Conservation (phyloP, 2,113 vertebrate species). For the Hemiscyllium ocellatum region DNA sequence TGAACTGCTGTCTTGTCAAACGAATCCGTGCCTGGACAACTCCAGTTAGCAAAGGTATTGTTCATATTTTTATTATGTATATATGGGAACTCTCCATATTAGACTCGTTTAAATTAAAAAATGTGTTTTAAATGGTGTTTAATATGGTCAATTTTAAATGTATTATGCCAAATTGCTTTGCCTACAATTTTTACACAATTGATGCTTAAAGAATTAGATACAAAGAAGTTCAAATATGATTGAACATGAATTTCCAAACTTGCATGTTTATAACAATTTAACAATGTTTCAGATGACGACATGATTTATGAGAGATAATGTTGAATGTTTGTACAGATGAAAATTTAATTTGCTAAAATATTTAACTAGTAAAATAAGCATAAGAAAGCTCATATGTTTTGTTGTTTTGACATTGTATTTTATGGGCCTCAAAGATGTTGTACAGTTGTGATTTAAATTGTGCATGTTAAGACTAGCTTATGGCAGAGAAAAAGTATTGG, state of each 20-base stretch:
- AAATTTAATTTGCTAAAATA: neutral
- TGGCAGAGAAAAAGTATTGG: neutral
- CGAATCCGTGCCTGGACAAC: constrained; percentile 67
- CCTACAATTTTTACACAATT: neutral
- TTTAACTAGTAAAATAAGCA: neutral
- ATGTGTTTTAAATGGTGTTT: neutral
- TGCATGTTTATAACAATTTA: neutral
- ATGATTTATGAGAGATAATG: neutral
- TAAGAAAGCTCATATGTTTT: neutral
- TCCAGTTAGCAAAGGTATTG: constrained; percentile 62
- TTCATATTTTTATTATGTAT: neutral
- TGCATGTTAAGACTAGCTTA: too few relatives aligned
- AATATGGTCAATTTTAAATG: neutral
- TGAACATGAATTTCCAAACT: neutral
- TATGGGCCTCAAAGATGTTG: neutral
- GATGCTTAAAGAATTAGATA: neutral
- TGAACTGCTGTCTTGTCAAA: constrained; percentile 70
- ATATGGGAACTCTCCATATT: neutral
- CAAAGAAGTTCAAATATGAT: neutral
- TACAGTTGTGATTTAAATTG: neutral
- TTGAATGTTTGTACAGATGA: neutral
- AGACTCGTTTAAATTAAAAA: neutral
- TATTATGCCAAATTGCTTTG: neutral
- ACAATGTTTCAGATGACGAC: neutral
- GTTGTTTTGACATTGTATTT: neutral